Percentiles rank a stretch among this genome's conserved stretches.
phyloP scores from a whole-genome alignment of 2,888 invertebrate species.

The Agrotis segetum region DNA sequence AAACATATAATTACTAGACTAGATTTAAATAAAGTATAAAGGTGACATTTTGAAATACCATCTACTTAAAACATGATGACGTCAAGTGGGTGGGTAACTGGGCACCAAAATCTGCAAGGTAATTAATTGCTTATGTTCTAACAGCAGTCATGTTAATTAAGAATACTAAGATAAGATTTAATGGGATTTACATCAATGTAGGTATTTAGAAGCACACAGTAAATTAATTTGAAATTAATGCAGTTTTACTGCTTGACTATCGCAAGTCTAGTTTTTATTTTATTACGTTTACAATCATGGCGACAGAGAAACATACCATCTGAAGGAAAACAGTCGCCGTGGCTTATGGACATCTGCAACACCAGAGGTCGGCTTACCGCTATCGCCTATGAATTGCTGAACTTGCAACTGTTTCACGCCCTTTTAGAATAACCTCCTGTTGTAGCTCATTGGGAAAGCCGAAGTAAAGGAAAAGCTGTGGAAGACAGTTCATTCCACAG shows the following conservation, averaged over 20 bases:
- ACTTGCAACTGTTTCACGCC: too few species aligned
- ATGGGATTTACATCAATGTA: slow-evolving; percentile 1
- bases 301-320: too few species aligned
- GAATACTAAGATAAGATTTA: slow-evolving; percentile 3
- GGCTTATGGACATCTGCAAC: too few species aligned
- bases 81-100: slow-evolving; percentile 35
- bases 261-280: background rate
- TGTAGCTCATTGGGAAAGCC: too few species aligned
- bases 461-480: too few species aligned
- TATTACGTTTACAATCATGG: too few species aligned
- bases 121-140: slow-evolving; percentile 28
- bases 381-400: too few species aligned
- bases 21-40: slow-evolving; percentile 41
- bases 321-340: too few species aligned
- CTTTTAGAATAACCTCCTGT: too few species aligned
- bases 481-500: too few species aligned
- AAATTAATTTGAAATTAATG: background rate
- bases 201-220: background rate
- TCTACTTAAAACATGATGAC: slow-evolving; percentile 30
- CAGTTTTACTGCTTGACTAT: background rate
- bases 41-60: slow-evolving; percentile 59
- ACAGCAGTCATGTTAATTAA: slow-evolving; percentile 13
- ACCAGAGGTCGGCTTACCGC: too few species aligned
- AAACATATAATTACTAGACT: slow-evolving; percentile 59
- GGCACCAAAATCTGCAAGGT: slow-evolving; percentile 12